phyloP scores from a whole-genome alignment of 64 coral and sea anemone species.

The Stichodactyla mertensii region DNA sequence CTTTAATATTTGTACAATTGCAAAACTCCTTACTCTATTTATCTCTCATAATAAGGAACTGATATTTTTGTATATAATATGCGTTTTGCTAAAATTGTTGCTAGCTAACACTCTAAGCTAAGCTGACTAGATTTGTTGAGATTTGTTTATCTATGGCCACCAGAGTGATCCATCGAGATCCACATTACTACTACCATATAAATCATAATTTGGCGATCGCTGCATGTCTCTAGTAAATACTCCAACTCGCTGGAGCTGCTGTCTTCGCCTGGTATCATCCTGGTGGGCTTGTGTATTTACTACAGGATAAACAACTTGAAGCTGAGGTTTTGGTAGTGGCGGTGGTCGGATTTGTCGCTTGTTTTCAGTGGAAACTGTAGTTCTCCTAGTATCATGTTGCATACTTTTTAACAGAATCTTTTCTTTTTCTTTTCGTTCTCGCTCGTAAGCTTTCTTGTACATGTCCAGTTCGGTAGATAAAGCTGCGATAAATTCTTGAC shows the following conservation, averaged over 20 bases:
- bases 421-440: conserved; percentile 84
- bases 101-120: neutral
- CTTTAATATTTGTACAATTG: neutral
- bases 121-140: neutral
- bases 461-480: conserved; percentile 73
- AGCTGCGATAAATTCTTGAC: conserved; percentile 71
- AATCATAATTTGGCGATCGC: neutral
- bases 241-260: conserved; percentile 76
- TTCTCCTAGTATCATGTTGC: neutral
- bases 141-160: neutral
- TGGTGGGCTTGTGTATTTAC: conserved; percentile 47
- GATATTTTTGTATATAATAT: neutral
- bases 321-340: conserved; percentile 40
- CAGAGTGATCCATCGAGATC: neutral
- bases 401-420: conserved; percentile 20
- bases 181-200: neutral
- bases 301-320: conserved; percentile 82
- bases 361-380: conserved; percentile 17
- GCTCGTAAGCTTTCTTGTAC: conserved; percentile 85
- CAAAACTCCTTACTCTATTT: neutral
- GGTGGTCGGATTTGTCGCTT: conserved; percentile 22
- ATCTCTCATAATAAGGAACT: neutral
- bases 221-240: conserved; percentile 65
- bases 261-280: conserved; percentile 62
- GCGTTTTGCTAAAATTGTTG: neutral